Evolutionary conservation across 2,888 invertebrate genomes (phyloP).

Genomic region (Icerya purchasi): DNA sequence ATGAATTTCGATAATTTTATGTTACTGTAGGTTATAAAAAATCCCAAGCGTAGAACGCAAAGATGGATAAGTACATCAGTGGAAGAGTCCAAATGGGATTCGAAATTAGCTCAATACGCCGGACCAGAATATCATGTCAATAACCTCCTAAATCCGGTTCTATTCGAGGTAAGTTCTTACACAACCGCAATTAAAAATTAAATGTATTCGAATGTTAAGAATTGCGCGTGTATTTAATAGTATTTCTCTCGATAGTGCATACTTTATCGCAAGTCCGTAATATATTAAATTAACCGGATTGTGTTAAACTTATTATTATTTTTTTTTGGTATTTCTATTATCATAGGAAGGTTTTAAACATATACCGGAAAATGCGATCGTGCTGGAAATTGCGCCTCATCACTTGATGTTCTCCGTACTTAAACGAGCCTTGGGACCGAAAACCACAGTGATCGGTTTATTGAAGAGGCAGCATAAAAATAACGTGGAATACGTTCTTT

Average conservation of each 20-base stretch:
- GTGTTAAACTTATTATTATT: too few species aligned
- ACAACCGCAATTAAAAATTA: too few species aligned
- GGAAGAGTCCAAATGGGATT: conserved; percentile 61
- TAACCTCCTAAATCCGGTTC: conserved; percentile 78
- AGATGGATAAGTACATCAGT: conserved; percentile 92
- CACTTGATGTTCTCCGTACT: conserved; percentile 37
- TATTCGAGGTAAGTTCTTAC: conserved; percentile 13
- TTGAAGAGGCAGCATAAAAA: conserved; percentile 10
- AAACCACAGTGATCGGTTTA: conserved; percentile 27
- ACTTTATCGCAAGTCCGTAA: too few species aligned
- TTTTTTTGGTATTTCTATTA: too few species aligned
- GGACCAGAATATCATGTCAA: conserved; percentile 90
- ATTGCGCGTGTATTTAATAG: too few species aligned
- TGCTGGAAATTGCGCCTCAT: conserved; percentile 40
- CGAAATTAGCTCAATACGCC: conserved; percentile 52
- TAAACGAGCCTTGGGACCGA: conserved; percentile 31
- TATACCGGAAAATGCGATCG: conserved; percentile 38
- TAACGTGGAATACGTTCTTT: conserved; percentile 16
- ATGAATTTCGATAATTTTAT: too few species aligned
- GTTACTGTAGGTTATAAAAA: conserved; percentile 51
- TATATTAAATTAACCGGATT: too few species aligned
- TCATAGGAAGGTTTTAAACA: conserved; percentile 35
- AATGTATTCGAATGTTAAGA: too few species aligned
- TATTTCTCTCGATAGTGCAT: too few species aligned
- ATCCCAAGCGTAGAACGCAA: conserved; percentile 50